Base-by-base conservation (phyloP, 2,113 vertebrate species). In the Ictidomys tridecemlineatus region DNA sequence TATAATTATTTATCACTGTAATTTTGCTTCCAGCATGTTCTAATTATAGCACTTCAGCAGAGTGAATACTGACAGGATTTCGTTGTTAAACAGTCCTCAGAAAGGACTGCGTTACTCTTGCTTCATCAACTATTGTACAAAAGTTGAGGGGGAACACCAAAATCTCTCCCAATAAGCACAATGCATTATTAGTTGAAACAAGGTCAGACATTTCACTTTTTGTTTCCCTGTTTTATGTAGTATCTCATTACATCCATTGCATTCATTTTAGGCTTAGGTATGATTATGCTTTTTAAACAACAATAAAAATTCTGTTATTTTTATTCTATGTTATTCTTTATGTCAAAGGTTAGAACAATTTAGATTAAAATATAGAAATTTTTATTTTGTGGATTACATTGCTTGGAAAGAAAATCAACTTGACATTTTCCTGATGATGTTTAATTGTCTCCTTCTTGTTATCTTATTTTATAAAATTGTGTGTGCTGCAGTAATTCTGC, bases 1-100 rank as follows among this genome's bases (percentile, higher is more conserved):
- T 96, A 97, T 94, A 88, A 65, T 89, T 94, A 95, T 79, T 90
- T 63, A 91, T 96, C 95, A 96, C 17, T 79, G 87, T 87, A 97
- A 34, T 93, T 96, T 95, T 95, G 91, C 69, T 97, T 79, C 95
- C 94, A 97, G 58, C 91, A 51, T 82, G 61, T 96, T 97, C 67
- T 92, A 93, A 89, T 97, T 98, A 96, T 94, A 97, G 87, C 51
- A 69, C 11, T 95, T 97, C 2, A n/a, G 34, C 30, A 92, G 53
- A 90, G 37, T 77, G 94, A 98, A 97, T 93, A 67, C 0, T 69
- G 86, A 95, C 74, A 85, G 84, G 56, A 87, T 97, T 97, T 87
- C 73, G 26, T 51, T 74, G 74, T 51, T 58, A 70, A 94, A 84
- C 30, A 95, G 51, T 58, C 70, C 32, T 39, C 24, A 39, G 39